Base-by-base conservation (phyloP, 2,888 invertebrate species). In the Clanis bilineata region DNA sequence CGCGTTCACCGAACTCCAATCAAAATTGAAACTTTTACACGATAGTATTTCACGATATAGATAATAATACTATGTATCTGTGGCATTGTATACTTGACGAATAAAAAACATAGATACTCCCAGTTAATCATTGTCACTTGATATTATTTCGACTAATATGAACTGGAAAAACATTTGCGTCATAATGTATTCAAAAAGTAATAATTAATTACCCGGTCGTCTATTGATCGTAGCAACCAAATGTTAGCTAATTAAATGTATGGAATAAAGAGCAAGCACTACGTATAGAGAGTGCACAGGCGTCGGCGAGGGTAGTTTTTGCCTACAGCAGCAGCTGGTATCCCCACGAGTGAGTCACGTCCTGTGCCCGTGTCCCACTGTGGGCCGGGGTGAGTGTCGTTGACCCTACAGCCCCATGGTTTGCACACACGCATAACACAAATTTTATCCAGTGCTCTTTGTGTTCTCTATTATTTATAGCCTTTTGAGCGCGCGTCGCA, bases 331-430 rank as follows among this genome's bases (percentile, higher is more conserved):
- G 87, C 91, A 92, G 91, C 91, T 92, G 91, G 88, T 86, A 83
- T 84, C 90, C 89, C 90, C 86, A 83, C 77, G 78, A 83, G 86
- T 90, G 90, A 90, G 77, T 91, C 90, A 90, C 88, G 90, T 91
- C 89, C 89, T 90, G 88, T 87, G 78, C 77, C 81, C 81, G 79
- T 84, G 85, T 86, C 85, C 85, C 82, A 85, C 84, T 83, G 83
- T 78, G 81, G 81, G 79, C 77, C 90, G 87, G 90, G 91, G 90
- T 90, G 89, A 82, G 88, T 86, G 91, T 90, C 91, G 77, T 83
- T 90, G 90, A 92, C 90, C 91, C 87, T 87, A 81, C 86, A 86
- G 88, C 90, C 90, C 90, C 81, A 82, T 80, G 77, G 80, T 73
- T 73, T 71, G 78, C 74, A 81, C 80, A 83, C 79, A 83, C 82